Conservation (phyloP, 2,113 vertebrate genomes). For the Salminus brasiliensis region DNA sequence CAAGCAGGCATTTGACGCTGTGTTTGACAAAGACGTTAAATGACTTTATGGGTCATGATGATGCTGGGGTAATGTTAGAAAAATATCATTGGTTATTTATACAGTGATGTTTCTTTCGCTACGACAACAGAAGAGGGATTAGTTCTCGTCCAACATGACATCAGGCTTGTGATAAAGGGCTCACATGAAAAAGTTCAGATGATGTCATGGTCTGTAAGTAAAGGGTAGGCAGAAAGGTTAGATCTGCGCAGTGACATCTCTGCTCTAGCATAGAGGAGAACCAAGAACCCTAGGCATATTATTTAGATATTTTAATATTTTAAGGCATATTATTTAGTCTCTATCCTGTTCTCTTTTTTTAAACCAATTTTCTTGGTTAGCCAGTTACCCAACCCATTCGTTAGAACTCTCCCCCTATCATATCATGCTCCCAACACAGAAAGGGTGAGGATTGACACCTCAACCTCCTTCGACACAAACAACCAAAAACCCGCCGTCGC, state of each 20-base stretch:
- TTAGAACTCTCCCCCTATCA: too few species aligned
- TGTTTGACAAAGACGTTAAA: background rate
- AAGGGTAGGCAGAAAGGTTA: conserved; percentile 42
- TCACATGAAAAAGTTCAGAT: conserved; percentile 57
- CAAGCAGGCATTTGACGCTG: background rate
- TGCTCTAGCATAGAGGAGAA: conserved; percentile 44
- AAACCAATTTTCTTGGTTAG: too few species aligned
- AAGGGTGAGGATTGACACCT: too few species aligned
- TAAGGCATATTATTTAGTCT: too few species aligned
- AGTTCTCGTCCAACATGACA: conserved; percentile 61
- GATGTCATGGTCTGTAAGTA: conserved; percentile 66
- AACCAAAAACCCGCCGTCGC: too few species aligned
- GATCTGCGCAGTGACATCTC: conserved; percentile 47
- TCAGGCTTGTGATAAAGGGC: conserved; percentile 69
- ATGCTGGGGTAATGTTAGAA: conserved; percentile 29
- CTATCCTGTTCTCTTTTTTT: too few species aligned
- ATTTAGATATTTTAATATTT: background rate
- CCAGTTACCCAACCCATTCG: too few species aligned
- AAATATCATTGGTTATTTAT: conserved; percentile 59
- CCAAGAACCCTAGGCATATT: background rate
- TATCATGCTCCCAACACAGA: too few species aligned
- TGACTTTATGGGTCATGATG: conserved; percentile 13
- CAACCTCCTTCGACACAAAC: too few species aligned
- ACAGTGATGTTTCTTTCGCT: conserved; percentile 62
- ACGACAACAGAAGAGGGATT: conserved; percentile 62